phyloP scores from a whole-genome alignment of 2,113 vertebrate genomes.

The Ammodytes dubius region DNA sequence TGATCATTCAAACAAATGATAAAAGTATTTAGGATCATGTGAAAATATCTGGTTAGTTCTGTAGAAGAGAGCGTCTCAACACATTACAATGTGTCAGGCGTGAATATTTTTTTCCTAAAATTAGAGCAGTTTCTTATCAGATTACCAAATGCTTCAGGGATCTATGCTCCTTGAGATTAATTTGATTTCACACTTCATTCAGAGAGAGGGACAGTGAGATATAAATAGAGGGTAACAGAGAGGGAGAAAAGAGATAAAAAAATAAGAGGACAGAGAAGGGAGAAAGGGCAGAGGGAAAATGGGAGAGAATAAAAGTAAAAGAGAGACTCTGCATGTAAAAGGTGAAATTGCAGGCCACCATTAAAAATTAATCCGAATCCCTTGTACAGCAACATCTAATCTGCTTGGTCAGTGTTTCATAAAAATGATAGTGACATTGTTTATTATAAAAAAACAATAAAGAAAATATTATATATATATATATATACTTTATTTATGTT shows the following conservation, averaged over 20 bases:
- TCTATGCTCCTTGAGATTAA: constrained; percentile 48
- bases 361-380: not conserved
- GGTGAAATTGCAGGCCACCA: not conserved
- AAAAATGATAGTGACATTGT: not conserved
- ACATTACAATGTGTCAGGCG: constrained; percentile 9
- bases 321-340: not conserved
- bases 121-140: constrained; percentile 42
- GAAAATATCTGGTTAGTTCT: not conserved
- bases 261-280: constrained; percentile 19
- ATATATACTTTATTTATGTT: too few relatives aligned
- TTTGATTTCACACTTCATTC: constrained; percentile 63
- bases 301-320: not conserved
- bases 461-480: not conserved
- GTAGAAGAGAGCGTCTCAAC: not conserved
- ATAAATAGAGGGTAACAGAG: constrained; percentile 39
- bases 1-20: not conserved
- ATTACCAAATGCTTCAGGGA: constrained; percentile 43
- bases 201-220: constrained; percentile 29
- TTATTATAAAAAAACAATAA: constrained; percentile 7
- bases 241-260: constrained; percentile 10
- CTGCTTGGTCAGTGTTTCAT: not conserved
- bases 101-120: constrained; percentile 22
- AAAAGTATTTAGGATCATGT: not conserved
- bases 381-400: not conserved
- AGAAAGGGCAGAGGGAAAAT: not conserved